Percentiles rank a stretch among this genome's conserved stretches.
These are phyloP conservation scores for Neoscelio sp. DNA, from an alignment of 2,888 invertebrate species.

Conservation along the genomic window DNA sequence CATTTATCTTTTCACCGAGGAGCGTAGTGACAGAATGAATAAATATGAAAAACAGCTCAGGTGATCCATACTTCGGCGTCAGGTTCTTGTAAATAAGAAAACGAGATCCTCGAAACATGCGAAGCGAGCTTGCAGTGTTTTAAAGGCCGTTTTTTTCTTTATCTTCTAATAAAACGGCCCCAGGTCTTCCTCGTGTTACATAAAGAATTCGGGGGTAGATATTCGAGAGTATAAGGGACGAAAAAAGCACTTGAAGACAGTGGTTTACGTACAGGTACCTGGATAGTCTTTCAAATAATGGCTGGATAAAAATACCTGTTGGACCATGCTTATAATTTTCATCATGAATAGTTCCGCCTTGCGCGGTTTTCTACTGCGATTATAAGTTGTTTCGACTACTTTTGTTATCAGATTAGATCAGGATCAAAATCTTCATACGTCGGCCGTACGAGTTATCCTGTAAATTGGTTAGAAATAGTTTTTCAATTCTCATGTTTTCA, in stretches of 20 bases:
- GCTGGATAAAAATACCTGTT: slow-evolving; percentile 31
- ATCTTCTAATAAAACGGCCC: slow-evolving; percentile 61
- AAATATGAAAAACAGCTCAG: slow-evolving; percentile 28
- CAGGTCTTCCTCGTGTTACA: slow-evolving; percentile 65
- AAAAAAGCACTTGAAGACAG: slow-evolving; percentile 31
- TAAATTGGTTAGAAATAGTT: too few species aligned
- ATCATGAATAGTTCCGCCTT: slow-evolving; percentile 18
- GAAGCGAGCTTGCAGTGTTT: slow-evolving; percentile 19
- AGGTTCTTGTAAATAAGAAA: slow-evolving; percentile 69
- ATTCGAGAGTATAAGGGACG: slow-evolving; percentile 64
- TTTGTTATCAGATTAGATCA: slow-evolving; percentile 27
- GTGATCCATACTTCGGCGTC: slow-evolving; percentile 46
- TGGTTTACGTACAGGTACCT: slow-evolving; percentile 48
- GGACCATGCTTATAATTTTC: slow-evolving; percentile 34
- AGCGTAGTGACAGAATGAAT: slow-evolving; percentile 7
- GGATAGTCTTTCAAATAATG: slow-evolving; percentile 56
- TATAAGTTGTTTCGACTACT: slow-evolving; percentile 19
- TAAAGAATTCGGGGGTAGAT: slow-evolving; percentile 41
- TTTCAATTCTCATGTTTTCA: too few species aligned
- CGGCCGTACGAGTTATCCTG: too few species aligned
- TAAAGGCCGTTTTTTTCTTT: slow-evolving; percentile 51
- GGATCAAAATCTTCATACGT: too few species aligned
- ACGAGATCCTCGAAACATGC: slow-evolving; percentile 43
- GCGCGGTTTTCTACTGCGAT: not conserved
- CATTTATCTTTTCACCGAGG: not conserved